Evolutionary conservation across 92 coral and sea anemone species (phyloP).

Genomic region (Galaxea fascicularis): DNA sequence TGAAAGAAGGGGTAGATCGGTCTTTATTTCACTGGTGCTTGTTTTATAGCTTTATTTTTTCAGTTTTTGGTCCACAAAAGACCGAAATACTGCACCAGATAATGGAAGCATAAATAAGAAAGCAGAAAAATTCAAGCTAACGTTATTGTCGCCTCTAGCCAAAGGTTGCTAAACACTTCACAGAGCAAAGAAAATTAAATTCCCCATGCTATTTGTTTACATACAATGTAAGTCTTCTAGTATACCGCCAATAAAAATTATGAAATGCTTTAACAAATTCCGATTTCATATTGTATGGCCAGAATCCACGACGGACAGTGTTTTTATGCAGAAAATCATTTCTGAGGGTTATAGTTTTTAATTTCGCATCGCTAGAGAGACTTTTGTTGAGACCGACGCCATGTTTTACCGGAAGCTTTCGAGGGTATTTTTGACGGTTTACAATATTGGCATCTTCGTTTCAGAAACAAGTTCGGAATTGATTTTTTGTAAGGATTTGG

Average conservation of each 20-base stretch:
- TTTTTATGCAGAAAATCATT: background rate
- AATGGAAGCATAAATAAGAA: background rate
- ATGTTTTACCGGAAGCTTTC: constrained; percentile 46
- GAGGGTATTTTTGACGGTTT: constrained; percentile 12
- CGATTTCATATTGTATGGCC: background rate
- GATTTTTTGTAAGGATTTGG: background rate
- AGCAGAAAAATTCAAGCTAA: background rate
- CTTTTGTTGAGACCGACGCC: background rate
- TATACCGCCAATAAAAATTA: constrained; percentile 8
- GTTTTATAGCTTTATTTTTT: too few species aligned
- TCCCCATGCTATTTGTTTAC: constrained; percentile 28
- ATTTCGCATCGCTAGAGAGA: background rate
- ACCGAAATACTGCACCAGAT: background rate
- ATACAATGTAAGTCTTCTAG: too few species aligned
- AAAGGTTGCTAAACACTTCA: background rate
- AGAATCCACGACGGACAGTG: background rate
- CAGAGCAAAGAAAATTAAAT: background rate
- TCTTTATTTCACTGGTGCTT: too few species aligned
- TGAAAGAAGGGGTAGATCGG: too few species aligned
- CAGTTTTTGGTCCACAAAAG: too few species aligned
- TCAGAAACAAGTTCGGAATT: background rate
- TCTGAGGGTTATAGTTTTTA: background rate
- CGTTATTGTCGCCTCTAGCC: background rate
- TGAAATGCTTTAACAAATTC: background rate
- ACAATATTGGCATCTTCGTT: background rate